phyloP scores from a whole-genome alignment of 2,113 vertebrate genomes.

The Gobio gobio region DNA sequence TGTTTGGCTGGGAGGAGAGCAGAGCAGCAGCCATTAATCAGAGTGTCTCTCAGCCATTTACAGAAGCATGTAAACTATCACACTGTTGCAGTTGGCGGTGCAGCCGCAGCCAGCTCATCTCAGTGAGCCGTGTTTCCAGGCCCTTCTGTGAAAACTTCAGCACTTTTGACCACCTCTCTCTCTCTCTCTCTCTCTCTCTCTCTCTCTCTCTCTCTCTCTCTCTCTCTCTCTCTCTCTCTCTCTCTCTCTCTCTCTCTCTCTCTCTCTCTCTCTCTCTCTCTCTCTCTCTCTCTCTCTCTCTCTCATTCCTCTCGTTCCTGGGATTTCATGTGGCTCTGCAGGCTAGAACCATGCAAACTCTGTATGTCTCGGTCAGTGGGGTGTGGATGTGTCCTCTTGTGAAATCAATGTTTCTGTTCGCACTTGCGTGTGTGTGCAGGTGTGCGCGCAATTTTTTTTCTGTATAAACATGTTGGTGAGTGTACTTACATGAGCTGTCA shows the following conservation, averaged over 20 bases:
- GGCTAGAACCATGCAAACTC: conserved; percentile 6
- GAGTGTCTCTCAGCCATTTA: conserved; percentile 69
- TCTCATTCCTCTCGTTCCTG: not conserved
- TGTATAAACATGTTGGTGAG: not conserved
- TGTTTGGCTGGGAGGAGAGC: conserved; percentile 51
- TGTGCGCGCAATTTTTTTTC: not conserved
- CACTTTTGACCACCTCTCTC: conserved; percentile 45
- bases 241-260: not conserved
- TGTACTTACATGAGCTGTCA: not conserved
- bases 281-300: not conserved
- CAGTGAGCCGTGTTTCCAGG: conserved; percentile 54
- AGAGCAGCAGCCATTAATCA: conserved; percentile 64
- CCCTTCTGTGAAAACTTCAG: conserved; percentile 68
- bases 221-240: too few species aligned
- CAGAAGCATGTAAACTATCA: conserved; percentile 58
- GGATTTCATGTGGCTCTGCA: conserved; percentile 50
- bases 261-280: not conserved
- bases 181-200: too few species aligned
- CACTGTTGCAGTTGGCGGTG: not conserved
- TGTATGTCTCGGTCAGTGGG: conserved; percentile 36
- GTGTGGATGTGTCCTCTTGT: conserved; percentile 29
- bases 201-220: not conserved
- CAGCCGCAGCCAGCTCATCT: not conserved
- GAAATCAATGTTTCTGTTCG: not conserved
- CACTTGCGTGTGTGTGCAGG: conserved; percentile 21